phyloP scores from a whole-genome alignment of 1,140 invertebrate genomes.

The Trialeurodes vaporariorum region DNA sequence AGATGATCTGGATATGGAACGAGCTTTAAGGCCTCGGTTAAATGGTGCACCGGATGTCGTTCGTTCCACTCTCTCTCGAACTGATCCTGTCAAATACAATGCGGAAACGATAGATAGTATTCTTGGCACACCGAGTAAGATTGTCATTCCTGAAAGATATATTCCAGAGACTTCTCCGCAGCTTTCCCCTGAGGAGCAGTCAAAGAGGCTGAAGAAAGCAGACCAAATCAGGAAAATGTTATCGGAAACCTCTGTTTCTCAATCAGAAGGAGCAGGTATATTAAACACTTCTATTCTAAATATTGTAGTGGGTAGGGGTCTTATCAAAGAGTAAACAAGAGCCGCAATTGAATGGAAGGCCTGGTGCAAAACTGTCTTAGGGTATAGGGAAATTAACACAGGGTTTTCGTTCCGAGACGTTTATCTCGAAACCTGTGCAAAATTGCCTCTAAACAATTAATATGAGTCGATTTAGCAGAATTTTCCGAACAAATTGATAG shows the following conservation, averaged over 20 bases:
- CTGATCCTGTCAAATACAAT: conserved; percentile 46
- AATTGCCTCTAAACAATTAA: too few species aligned
- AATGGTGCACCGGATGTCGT: conserved; percentile 69
- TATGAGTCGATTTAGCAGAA: too few species aligned
- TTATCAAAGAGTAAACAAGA: too few species aligned
- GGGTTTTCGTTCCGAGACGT: too few species aligned
- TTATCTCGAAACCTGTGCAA: too few species aligned
- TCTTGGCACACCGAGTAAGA: conserved; percentile 75
- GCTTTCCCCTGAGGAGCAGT: conserved; percentile 66
- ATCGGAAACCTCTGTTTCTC: conserved; percentile 43
- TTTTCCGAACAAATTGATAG: too few species aligned
- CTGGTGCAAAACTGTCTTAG: too few species aligned
- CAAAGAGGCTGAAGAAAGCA: conserved; percentile 69
- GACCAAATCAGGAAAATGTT: conserved; percentile 86
- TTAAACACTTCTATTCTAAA: conserved; percentile 9
- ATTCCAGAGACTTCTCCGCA: conserved; percentile 75
- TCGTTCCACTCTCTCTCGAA: conserved; percentile 56
- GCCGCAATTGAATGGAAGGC: too few species aligned
- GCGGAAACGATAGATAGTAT: conserved; percentile 73
- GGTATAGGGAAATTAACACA: too few species aligned
- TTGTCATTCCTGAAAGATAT: conserved; percentile 81
- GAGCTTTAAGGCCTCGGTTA: conserved; percentile 52
- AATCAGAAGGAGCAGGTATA: conserved; percentile 22
- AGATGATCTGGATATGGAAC: conserved; percentile 77
- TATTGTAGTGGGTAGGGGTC: background rate